These are phyloP conservation scores for Limnephilus auricula DNA, from an alignment of 2,888 invertebrate species.

Conservation along the genomic window DNA sequence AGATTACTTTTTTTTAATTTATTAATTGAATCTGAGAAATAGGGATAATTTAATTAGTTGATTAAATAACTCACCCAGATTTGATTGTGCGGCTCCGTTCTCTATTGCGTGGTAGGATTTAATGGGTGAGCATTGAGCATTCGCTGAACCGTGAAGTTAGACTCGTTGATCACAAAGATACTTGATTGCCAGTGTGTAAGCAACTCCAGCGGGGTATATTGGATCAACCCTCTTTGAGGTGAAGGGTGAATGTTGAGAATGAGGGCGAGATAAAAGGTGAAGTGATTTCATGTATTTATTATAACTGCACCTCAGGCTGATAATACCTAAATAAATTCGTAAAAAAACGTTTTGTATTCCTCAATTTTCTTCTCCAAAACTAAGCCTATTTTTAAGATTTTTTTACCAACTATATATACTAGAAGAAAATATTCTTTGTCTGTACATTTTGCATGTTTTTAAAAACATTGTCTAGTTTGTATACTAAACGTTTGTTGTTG, in stretches of 20 bases:
- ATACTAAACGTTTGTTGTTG: no score
- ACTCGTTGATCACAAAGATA: not conserved
- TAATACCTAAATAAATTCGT: no score
- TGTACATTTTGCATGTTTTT: no score
- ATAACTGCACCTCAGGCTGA: no score
- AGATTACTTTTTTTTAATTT: no score
- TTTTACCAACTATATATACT: no score
- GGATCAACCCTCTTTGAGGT: not conserved
- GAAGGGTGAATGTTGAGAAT: not conserved
- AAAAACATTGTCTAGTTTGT: no score
- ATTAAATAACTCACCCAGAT: not conserved
- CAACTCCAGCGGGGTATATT: not conserved
- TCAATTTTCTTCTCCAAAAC: no score
- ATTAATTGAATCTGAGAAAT: not conserved
- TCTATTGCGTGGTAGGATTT: not conserved
- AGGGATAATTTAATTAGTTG: not conserved
- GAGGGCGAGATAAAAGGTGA: not conserved
- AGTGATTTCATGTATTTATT: not conserved
- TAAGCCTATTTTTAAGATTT: no score
- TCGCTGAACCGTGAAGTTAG: not conserved
- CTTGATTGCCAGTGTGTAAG: not conserved
- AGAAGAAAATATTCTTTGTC: no score
- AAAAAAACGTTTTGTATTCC: no score
- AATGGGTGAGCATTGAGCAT: not conserved
- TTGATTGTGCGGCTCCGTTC: not conserved